Evolutionary conservation across 2,113 vertebrate species (phyloP), one percentile per base, ranked within the genome.

Genomic region (Leptodactylus fuscus): DNA sequence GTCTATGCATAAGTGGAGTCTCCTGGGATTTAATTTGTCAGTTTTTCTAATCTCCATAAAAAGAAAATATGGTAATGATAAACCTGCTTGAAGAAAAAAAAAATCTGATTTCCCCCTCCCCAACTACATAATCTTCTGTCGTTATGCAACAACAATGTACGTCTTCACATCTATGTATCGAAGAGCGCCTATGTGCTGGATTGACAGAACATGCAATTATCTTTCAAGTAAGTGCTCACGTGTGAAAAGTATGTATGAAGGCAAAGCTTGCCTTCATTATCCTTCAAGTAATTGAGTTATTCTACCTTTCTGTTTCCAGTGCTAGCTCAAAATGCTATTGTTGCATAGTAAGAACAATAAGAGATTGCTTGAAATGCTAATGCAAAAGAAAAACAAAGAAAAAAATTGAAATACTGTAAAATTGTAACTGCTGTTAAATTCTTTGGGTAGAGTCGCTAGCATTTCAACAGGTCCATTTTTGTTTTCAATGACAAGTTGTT

Each of bases 21-120:
- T 87, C 85, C 15, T 1, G 89, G 90, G 92, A 91, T 87, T 88
- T 91, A 90, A 87, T 82, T 90, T 94, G 90, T 91, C 92, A 89
- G 88, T 91, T 90, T 93, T 91, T 91, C 91, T 92, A 89, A 91
- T 53, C 81, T 87, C 89, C 88, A 89, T 89, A 94, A 88, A 93
- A 92, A 92, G 91, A 91, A 93, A 58, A 85, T 67, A 2, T 79
- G 78, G 81, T 70, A 86, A 86, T 86, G 84, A 86, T 86, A 81
- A 86, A 77, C 65, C 44, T 36, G 77, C 80, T 73, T 74, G 84
- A 86, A 51, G 81, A 67, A 67, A 69, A 69, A 65, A 67, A 67
- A 69, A 65, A 44, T 5, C 12, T 38, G 49, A 62, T 44, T 29
- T 15, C 34, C 53, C 76, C 77, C 53, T 80, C 77, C 53, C 77